Percentiles rank a stretch among this genome's conserved stretches.
phyloP scores from a whole-genome alignment of 2,113 vertebrate species.

The Gorsachius goisagi region DNA sequence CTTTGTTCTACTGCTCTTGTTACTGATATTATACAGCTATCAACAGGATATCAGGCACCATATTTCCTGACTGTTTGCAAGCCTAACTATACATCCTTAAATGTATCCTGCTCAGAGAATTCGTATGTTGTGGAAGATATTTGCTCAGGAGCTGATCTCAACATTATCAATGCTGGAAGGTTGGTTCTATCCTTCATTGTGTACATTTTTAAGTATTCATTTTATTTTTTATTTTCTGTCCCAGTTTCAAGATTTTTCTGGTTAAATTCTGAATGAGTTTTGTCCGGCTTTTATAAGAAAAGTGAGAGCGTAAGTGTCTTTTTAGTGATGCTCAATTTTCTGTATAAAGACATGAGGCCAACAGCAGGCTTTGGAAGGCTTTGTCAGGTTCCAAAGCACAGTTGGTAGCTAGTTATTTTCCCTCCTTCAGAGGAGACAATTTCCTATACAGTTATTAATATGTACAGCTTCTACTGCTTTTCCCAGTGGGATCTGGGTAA shows the following conservation, averaged over 20 bases:
- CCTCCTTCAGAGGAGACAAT: neutral
- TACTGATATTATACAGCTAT: constrained; percentile 95
- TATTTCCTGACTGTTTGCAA: constrained; percentile 99
- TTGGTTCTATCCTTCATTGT: constrained; percentile 62
- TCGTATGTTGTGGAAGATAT: constrained; percentile 94
- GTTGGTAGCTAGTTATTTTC: neutral
- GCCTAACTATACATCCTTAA: constrained; percentile 94
- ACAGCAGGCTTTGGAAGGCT: neutral
- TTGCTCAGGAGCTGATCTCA: constrained; percentile 88
- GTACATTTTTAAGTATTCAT: neutral
- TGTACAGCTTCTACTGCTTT: neutral
- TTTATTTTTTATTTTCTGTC: neutral
- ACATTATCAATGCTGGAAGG: constrained; percentile 93
- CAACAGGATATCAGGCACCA: constrained; percentile 92
- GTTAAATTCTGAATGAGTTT: neutral
- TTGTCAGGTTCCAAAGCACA: neutral
- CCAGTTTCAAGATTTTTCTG: neutral
- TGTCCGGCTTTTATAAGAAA: neutral
- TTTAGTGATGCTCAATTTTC: neutral
- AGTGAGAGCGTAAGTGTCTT: neutral
- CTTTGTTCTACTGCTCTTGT: constrained; percentile 96
- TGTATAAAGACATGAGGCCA: neutral
- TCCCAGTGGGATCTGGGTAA: neutral
- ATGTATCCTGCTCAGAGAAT: constrained; percentile 92
- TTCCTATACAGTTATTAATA: neutral